phyloP scores from a whole-genome alignment of 2,797 vertebrate species.

The Sciurus carolinensis region DNA sequence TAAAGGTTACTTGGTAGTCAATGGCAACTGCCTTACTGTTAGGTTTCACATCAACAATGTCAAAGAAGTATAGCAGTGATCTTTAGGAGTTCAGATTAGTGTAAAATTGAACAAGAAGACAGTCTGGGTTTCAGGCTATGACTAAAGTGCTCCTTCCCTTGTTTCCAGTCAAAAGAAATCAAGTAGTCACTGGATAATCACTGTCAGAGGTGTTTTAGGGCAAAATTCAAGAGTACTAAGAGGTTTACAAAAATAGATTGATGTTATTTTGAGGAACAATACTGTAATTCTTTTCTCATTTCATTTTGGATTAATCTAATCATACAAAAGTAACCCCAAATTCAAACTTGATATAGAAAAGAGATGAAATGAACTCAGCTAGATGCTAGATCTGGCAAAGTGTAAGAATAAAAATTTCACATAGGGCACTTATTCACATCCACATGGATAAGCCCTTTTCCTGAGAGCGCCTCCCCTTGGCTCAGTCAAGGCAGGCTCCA shows the following conservation, averaged over 20 bases:
- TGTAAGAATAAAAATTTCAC: constrained; percentile 88
- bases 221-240: constrained; percentile 90
- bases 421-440: constrained; percentile 89
- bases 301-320: constrained; percentile 89
- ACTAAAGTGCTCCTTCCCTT: constrained; percentile 89
- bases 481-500: constrained; percentile 86
- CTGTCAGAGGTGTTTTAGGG: constrained; percentile 88
- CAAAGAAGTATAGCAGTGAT: constrained; percentile 88
- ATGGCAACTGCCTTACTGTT: constrained; percentile 84
- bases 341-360: constrained; percentile 91
- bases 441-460: constrained; percentile 88
- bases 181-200: constrained; percentile 90
- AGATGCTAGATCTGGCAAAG: constrained; percentile 89
- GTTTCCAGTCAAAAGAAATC: constrained; percentile 88
- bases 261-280: constrained; percentile 88
- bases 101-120: constrained; percentile 87
- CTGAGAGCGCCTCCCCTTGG: constrained; percentile 87
- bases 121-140: constrained; percentile 86
- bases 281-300: constrained; percentile 88
- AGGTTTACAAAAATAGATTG: constrained; percentile 91
- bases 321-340: constrained; percentile 91
- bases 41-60: constrained; percentile 85
- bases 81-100: constrained; percentile 88
- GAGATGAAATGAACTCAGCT: constrained; percentile 89
- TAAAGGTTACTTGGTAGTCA: constrained; percentile 84